Percentiles rank a stretch among this genome's conserved stretches.
These are phyloP conservation scores for Coremacera marginata DNA, from an alignment of 2,888 invertebrate species.

Conservation along the genomic window DNA sequence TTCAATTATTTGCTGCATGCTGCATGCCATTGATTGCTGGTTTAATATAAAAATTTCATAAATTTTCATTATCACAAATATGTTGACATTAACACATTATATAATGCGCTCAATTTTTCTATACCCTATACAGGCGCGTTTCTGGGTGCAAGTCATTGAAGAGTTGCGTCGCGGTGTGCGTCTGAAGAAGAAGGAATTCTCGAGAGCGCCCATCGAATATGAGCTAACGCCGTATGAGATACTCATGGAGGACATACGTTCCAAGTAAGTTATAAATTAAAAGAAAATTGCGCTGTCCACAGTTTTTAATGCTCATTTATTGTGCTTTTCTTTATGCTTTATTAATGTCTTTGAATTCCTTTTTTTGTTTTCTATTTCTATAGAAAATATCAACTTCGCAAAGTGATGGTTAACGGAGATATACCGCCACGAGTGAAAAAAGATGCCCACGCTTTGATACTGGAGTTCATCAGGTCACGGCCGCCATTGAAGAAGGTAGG, in stretches of 20 bases:
- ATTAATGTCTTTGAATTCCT: conserved; percentile 9
- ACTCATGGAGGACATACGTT: conserved; percentile 94
- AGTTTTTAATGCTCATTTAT: too few relatives aligned
- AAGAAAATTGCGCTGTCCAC: too few relatives aligned
- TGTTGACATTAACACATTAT: too few relatives aligned
- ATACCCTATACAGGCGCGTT: conserved; percentile 78
- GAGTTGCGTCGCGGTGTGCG: conserved; percentile 92
- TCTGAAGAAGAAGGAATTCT: conserved; percentile 87
- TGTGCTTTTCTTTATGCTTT: neutral
- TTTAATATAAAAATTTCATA: neutral
- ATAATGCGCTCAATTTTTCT: neutral
- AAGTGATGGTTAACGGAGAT: conserved; percentile 85
- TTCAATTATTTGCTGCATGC: too few relatives aligned
- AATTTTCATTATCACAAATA: too few relatives aligned
- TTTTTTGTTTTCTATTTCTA: conserved; percentile 30
- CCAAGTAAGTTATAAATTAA: conserved; percentile 71
- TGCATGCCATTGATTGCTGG: conserved; percentile 39
- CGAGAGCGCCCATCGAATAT: conserved; percentile 86
- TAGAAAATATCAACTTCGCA: conserved; percentile 86
- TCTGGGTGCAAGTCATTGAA: conserved; percentile 96
- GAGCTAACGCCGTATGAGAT: conserved; percentile 97
- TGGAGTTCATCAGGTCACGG: conserved; percentile 96
- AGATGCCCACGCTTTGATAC: conserved; percentile 94
- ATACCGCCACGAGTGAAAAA: conserved; percentile 88
- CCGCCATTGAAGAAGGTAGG: conserved; percentile 91